Conservation (phyloP, 1,140 invertebrate species). For the Frieseomelitta varia region DNA sequence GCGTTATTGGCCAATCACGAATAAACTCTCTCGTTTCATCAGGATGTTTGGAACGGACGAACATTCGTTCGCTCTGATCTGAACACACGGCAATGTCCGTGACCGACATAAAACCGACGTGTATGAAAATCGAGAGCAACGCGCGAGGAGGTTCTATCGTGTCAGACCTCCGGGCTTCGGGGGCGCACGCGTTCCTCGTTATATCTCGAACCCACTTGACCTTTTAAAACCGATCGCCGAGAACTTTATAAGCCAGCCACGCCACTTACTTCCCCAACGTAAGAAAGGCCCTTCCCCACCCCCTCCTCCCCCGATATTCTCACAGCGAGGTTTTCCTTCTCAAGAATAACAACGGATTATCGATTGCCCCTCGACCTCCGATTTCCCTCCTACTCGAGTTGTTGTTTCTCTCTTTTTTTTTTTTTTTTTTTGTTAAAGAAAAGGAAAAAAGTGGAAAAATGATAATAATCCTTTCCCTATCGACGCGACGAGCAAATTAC, state of each 20-base stretch:
- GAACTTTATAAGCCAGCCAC: slow-evolving; percentile 7
- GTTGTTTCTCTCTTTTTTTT: too few species aligned
- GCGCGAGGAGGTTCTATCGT: not conserved
- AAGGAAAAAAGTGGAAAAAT: not conserved
- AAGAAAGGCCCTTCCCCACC: not conserved
- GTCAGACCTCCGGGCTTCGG: not conserved
- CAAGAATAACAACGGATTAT: slow-evolving; percentile 9
- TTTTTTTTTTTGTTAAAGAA: not conserved
- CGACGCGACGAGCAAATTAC: not conserved
- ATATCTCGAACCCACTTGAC: slow-evolving; percentile 19
- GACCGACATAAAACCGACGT: not conserved
- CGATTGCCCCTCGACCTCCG: not conserved
- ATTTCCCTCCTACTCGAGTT: not conserved
- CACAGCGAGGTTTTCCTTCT: not conserved
- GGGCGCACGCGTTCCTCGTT: slow-evolving; percentile 1
- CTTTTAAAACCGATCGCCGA: slow-evolving; percentile 19
- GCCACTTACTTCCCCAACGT: not conserved
- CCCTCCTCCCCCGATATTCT: not conserved
- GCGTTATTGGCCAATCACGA: too few species aligned
- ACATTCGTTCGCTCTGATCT: too few species aligned
- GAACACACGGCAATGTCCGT: not conserved
- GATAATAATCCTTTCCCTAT: not conserved
- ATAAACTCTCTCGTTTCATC: too few species aligned
- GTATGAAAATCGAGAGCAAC: slow-evolving; percentile 20
- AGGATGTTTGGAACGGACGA: too few species aligned